Evolutionary conservation across 2,113 vertebrate species (phyloP).

Genomic region (Siniperca chuatsi): DNA sequence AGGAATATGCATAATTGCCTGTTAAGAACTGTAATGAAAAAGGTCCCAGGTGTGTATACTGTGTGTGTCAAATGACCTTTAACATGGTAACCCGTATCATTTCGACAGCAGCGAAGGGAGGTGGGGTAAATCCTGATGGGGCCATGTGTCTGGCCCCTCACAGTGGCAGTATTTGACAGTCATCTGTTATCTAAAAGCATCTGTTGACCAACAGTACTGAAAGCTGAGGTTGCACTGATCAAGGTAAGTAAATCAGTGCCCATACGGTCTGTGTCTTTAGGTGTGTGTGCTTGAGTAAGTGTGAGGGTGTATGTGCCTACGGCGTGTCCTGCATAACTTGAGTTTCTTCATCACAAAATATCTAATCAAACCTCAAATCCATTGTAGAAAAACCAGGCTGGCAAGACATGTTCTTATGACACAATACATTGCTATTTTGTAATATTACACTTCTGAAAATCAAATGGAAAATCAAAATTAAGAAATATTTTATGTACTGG

Average conservation of each 20-base stretch:
- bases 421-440: conserved; percentile 38
- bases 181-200: conserved; percentile 70
- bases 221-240: conserved; percentile 71
- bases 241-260: conserved; percentile 54
- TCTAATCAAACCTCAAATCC: conserved; percentile 38
- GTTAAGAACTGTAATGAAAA: conserved; percentile 71
- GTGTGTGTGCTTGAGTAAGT: conserved; percentile 59
- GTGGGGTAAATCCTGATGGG: conserved; percentile 70
- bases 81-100: conserved; percentile 82
- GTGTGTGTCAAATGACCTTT: conserved; percentile 70
- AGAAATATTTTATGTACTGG: conserved; percentile 64
- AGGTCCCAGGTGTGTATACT: conserved; percentile 69
- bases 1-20: conserved; percentile 71
- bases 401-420: conserved; percentile 47
- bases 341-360: conserved; percentile 49
- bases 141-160: conserved; percentile 70
- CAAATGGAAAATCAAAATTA: conserved; percentile 52
- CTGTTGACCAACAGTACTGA: conserved; percentile 66
- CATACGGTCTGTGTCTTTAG: conserved; percentile 38
- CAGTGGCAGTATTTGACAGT: conserved; percentile 80
- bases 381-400: conserved; percentile 38
- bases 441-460: conserved; percentile 54
- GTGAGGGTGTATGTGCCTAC: conserved; percentile 33
- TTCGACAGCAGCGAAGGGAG: conserved; percentile 80
- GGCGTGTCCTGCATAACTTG: conserved; percentile 52